These are phyloP conservation scores for Penaeus chinensis DNA, from an alignment of 1,140 invertebrate genomes.

Conservation along the genomic window DNA sequence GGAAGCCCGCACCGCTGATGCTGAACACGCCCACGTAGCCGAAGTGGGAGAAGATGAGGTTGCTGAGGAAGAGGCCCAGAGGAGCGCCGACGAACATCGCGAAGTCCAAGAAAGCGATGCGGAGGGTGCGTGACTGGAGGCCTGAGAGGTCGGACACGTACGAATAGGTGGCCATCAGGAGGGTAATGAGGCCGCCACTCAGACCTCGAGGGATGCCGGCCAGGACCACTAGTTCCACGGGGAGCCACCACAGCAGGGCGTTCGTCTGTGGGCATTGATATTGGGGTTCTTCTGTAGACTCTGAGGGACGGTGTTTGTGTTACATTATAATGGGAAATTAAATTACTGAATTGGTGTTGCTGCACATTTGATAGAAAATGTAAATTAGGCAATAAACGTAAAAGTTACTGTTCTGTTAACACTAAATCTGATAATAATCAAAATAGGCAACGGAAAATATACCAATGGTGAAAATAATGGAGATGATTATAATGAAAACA, in stretches of 20 bases:
- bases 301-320: no score
- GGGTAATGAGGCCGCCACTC: conserved; percentile 6
- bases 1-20: neutral
- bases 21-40: conserved; percentile 9
- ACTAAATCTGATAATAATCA: no score
- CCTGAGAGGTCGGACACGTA: conserved; percentile 5
- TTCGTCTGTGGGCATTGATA: neutral
- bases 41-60: neutral
- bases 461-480: no score
- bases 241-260: conserved; percentile 5
- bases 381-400: no score
- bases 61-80: conserved; percentile 9
- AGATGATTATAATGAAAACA: no score
- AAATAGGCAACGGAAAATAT: no score
- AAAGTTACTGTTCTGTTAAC: no score
- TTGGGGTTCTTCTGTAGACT: no score
- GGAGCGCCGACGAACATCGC: conserved; percentile 1
- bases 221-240: neutral
- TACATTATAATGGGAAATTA: no score
- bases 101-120: conserved; percentile 8
- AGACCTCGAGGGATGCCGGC: conserved; percentile 1
- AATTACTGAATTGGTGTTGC: no score
- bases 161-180: conserved; percentile 4
- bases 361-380: no score
- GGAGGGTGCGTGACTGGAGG: neutral